Conservation (phyloP, 2,888 invertebrate species). For the Globia sparganii region DNA sequence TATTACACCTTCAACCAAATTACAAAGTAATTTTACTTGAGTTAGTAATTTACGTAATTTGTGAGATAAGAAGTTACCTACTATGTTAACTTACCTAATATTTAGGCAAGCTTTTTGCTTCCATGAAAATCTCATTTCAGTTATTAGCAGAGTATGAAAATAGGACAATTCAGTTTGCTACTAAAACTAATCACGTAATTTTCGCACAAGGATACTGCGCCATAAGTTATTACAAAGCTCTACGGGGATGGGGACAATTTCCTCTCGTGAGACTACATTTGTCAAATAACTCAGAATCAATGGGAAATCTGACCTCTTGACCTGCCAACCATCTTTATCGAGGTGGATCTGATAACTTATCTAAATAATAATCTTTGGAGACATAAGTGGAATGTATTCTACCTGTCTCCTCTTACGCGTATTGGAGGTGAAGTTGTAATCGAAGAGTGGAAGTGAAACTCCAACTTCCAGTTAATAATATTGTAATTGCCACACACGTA, state of each 20-base stretch:
- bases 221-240: slow-evolving; percentile 30
- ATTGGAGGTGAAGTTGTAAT: no score
- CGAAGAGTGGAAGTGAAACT: no score
- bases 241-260: slow-evolving; percentile 28
- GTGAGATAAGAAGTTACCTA: slow-evolving; percentile 10
- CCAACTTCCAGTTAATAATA: no score
- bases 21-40: slow-evolving; percentile 22
- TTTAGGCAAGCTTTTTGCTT: slow-evolving; percentile 2
- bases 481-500: no score
- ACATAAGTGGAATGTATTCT: no score
- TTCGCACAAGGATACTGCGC: background rate
- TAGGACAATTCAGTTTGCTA: background rate
- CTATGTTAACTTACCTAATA: background rate
- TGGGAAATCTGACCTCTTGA: slow-evolving; percentile 27
- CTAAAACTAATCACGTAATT: slow-evolving; percentile 15
- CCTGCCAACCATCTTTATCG: slow-evolving; percentile 12
- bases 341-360: slow-evolving; percentile 9
- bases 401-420: no score
- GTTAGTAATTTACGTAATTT: slow-evolving; percentile 19
- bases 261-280: slow-evolving; percentile 25
- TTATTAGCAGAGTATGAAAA: slow-evolving; percentile 13
- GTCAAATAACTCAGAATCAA: slow-evolving; percentile 51
- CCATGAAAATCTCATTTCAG: slow-evolving; percentile 10
- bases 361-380: no score
- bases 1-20: slow-evolving; percentile 35